These are phyloP conservation scores for Amblyraja radiata DNA, from an alignment of 2,797 vertebrate species.

Conservation along the genomic window DNA sequence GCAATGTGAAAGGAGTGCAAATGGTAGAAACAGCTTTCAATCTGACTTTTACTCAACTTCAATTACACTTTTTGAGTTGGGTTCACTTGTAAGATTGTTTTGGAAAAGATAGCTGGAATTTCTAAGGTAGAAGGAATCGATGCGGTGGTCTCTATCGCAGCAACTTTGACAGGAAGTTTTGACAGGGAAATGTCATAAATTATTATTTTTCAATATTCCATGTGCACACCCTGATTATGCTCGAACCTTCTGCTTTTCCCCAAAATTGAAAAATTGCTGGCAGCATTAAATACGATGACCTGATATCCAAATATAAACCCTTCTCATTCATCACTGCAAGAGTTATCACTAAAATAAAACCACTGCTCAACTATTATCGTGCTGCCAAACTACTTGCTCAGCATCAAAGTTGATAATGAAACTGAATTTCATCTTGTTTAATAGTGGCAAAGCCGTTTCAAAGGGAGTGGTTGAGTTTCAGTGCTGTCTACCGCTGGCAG, in stretches of 20 bases:
- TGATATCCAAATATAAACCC: neutral
- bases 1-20: neutral
- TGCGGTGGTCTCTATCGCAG: too few species aligned
- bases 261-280: neutral
- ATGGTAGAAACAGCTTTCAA: neutral
- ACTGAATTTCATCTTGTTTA: neutral
- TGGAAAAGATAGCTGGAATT: neutral
- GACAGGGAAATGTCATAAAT: neutral
- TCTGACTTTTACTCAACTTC: neutral
- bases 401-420: neutral
- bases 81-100: neutral
- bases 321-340: neutral
- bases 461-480: too few species aligned
- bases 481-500: too few species aligned
- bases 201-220: neutral
- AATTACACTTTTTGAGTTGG: neutral
- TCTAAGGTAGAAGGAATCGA: neutral
- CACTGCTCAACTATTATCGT: neutral
- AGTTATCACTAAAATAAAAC: neutral
- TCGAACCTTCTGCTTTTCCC: neutral
- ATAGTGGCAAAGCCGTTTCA: neutral
- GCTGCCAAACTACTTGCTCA: neutral
- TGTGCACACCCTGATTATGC: neutral
- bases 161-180: neutral
- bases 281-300: neutral